A percentile compares a stretch with the other conserved stretches of the same genome.
These are phyloP conservation scores for Scolopax rusticola DNA, from an alignment of 2,797 vertebrate genomes.

Conservation along the genomic window DNA sequence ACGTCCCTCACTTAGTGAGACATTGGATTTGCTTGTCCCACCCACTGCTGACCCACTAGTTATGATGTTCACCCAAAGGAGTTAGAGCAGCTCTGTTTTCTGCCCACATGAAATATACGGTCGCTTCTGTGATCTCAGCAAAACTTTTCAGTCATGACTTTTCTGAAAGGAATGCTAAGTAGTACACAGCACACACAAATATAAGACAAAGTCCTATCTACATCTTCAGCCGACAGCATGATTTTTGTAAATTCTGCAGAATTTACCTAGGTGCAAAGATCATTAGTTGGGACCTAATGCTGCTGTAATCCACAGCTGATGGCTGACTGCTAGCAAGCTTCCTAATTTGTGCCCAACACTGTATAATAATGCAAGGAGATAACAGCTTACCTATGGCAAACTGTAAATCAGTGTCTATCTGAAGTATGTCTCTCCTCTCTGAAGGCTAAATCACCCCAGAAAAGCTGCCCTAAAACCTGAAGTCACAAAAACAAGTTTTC, in stretches of 20 bases:
- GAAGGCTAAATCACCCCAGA: background rate
- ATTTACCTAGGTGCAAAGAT: background rate
- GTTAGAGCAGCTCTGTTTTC: background rate
- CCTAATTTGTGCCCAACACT: background rate
- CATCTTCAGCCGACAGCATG: background rate
- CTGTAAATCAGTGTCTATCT: background rate
- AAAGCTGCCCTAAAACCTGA: background rate
- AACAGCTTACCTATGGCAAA: background rate
- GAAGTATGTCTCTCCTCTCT: background rate
- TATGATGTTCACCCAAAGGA: background rate
- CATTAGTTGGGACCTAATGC: background rate
- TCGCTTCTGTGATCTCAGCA: background rate
- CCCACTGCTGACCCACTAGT: background rate
- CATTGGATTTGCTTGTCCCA: background rate
- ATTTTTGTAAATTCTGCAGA: background rate
- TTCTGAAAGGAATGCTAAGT: background rate
- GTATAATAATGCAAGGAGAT: background rate
- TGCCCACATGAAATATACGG: background rate
- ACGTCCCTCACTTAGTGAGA: background rate
- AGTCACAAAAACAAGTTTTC: background rate
- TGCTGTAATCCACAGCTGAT: background rate
- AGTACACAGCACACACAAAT: background rate
- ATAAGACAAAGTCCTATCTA: background rate
- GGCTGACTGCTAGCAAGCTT: background rate
- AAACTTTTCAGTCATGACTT: background rate